Conservation (phyloP, 2,113 vertebrate genomes). For the Cyanocitta stelleri region DNA sequence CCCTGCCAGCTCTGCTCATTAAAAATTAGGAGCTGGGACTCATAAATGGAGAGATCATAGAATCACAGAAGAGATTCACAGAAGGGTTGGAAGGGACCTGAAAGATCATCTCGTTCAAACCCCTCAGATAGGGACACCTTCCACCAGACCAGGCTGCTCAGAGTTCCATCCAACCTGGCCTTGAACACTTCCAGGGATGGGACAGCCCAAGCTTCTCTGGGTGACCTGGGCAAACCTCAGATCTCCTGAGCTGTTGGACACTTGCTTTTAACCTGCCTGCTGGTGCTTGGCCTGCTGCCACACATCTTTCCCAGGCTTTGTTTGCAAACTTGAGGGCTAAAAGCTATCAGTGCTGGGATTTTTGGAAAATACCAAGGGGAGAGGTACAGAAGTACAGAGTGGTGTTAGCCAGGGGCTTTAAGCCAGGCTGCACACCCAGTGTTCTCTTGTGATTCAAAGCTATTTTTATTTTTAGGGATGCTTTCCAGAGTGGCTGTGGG, state of each 20-base stretch:
- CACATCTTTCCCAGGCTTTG: background rate
- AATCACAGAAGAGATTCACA: background rate
- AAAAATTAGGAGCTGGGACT: background rate
- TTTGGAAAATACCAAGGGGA: background rate
- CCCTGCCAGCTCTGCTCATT: background rate
- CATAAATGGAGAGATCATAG: background rate
- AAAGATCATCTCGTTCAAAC: background rate
- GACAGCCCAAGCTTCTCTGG: background rate
- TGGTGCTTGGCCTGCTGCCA: background rate
- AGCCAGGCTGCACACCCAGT: background rate
- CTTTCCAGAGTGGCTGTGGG: background rate
- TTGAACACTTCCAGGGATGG: background rate
- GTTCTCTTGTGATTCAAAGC: background rate
- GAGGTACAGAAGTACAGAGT: background rate
- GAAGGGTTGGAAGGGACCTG: background rate
- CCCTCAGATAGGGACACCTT: background rate
- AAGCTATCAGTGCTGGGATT: background rate
- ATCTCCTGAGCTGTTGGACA: background rate
- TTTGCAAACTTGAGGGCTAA: background rate
- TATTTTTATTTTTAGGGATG: background rate
- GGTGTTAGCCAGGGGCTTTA: background rate
- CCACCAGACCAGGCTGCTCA: background rate
- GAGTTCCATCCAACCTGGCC: background rate
- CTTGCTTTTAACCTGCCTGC: background rate
- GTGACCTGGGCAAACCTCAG: background rate